Evolutionary conservation across 2,113 vertebrate species (phyloP), one percentile per base, ranked within the genome.

Genomic region (Leptodactylus fuscus): DNA sequence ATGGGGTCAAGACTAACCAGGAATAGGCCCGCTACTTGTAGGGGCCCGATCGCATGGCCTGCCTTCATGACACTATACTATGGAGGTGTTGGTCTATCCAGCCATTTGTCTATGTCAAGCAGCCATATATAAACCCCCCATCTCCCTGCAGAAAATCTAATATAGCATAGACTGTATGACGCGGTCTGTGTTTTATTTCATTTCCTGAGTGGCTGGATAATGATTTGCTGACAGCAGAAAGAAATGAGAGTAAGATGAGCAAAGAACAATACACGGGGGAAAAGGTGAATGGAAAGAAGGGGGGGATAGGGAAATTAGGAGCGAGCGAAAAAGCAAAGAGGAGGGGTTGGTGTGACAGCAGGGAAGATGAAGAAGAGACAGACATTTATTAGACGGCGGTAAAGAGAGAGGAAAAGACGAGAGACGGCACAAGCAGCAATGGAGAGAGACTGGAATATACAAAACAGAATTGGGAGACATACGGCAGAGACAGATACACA

Each of bases 361-460:
- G 62, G 10, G 60, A 53, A 62, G 32, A 24, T 62, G 65, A 29
- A 69, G 51, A 48, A 29, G 48, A 38, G 71, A n/a, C n/a, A 53
- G 71, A 62, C 24, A 24, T 60, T 12, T 38, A 67, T 55, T 38
- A 58, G 86, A 49, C 41, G 69, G 49, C 49, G 46, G 49, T 18
- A 36, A 20, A 73, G 65, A 44, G 22, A 70, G 32, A 69, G 27
- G 48, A 38, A 29, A 73, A 38, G 65, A 55, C 38, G 83, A n/a
- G 85, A 60, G 60, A 75, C 16, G 34, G 51, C 11, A 49, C 22
- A 69, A 6, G 36, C 9, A 82, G 81, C 51, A 44, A 71, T 22
- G 27, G 76, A 70, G 51, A 60, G 44, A 60, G 79, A 81, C 87
- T 71, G 87, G 82, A 53, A 83, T 85, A 89, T 77, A 88, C 88